These are phyloP conservation scores for Prietella phreatophila DNA, from an alignment of 2,113 vertebrate species.

Conservation along the genomic window DNA sequence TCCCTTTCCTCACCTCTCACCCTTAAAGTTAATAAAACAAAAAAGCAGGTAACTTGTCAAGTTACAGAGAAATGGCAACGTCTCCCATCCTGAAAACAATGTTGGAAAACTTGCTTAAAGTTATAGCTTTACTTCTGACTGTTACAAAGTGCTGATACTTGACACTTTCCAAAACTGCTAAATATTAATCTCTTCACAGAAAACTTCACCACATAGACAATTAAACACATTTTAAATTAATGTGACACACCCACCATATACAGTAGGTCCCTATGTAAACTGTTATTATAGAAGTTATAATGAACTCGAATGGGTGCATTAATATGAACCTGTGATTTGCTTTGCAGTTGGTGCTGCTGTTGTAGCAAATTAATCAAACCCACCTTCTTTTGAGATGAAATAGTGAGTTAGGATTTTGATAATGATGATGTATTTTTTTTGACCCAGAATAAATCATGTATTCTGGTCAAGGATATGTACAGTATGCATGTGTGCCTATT, in stretches of 20 bases:
- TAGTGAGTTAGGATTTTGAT: not conserved
- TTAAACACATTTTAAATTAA: not conserved
- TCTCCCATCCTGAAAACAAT: not conserved
- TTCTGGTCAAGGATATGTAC: not conserved
- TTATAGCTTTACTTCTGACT: not conserved
- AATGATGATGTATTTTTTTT: no score
- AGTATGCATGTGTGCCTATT: not conserved
- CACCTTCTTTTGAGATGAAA: not conserved
- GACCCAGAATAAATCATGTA: not conserved
- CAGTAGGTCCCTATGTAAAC: not conserved
- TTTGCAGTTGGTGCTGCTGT: not conserved
- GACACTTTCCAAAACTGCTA: not conserved
- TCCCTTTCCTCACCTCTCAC: not conserved
- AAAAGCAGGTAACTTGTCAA: not conserved
- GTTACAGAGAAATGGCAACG: not conserved
- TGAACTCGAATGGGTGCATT: not conserved
- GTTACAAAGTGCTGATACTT: not conserved
- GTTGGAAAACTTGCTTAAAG: not conserved
- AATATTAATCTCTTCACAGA: not conserved
- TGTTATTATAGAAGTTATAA: not conserved
- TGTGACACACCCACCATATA: not conserved
- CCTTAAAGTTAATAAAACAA: not conserved
- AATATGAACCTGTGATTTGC: not conserved
- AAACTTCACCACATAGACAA: not conserved
- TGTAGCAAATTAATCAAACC: not conserved